phyloP scores from a whole-genome alignment of 2,113 vertebrate genomes.

The Typhlomys cinereus region DNA sequence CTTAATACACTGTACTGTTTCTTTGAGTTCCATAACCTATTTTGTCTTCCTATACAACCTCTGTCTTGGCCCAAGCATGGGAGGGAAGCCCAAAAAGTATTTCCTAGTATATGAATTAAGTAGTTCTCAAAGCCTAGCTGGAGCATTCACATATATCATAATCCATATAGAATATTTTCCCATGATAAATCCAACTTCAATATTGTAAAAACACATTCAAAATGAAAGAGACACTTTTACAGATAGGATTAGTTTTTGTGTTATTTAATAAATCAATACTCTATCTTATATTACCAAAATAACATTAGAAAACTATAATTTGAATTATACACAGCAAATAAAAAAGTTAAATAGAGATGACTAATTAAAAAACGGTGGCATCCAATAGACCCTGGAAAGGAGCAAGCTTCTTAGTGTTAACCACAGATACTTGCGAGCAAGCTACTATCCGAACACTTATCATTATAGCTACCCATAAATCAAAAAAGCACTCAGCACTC shows the following conservation, averaged over 20 bases:
- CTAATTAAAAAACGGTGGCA: not conserved
- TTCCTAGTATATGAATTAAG: not conserved
- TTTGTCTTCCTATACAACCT: not conserved
- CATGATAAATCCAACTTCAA: not conserved
- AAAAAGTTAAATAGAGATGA: not conserved
- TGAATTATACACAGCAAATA: not conserved
- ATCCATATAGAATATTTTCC: not conserved
- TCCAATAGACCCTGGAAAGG: too few species aligned
- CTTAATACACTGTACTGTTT: not conserved
- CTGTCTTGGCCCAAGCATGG: not conserved
- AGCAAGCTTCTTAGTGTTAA: too few species aligned
- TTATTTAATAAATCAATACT: constrained; percentile 9
- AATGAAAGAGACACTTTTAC: not conserved
- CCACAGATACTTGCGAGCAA: too few species aligned
- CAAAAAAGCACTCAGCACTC: too few species aligned
- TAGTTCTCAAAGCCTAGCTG: not conserved
- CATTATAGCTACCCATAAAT: too few species aligned
- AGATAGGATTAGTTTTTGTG: not conserved
- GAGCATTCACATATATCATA: not conserved
- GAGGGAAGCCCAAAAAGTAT: not conserved
- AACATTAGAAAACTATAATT: not conserved
- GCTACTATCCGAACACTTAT: too few species aligned
- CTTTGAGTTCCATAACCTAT: not conserved
- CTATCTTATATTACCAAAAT: not conserved
- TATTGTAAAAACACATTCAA: not conserved